phyloP scores from a whole-genome alignment of 2,888 invertebrate species.

The Zygaena filipendulae region DNA sequence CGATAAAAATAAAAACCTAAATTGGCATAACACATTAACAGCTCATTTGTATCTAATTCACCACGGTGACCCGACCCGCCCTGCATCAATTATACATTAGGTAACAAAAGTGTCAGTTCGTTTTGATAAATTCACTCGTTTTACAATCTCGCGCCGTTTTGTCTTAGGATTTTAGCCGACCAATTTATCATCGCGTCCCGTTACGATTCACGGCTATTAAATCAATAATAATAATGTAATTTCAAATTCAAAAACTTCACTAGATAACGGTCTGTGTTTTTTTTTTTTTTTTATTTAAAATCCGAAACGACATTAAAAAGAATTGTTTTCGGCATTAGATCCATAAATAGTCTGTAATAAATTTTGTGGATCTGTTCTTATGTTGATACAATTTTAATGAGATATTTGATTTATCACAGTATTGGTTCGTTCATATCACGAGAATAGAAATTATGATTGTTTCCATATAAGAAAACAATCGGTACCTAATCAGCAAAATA shows the following conservation, averaged over 20 bases:
- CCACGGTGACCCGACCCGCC: slow-evolving; percentile 38
- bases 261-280: too few species aligned
- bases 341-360: too few species aligned
- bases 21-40: slow-evolving; percentile 40
- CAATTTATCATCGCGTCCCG: slow-evolving; percentile 35
- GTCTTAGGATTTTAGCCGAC: slow-evolving; percentile 11
- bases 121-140: slow-evolving; percentile 44
- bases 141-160: slow-evolving; percentile 21
- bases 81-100: slow-evolving; percentile 44
- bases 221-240: slow-evolving; percentile 8
- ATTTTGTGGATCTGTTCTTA: too few species aligned
- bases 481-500: too few species aligned
- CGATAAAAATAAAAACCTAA: slow-evolving; percentile 27
- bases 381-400: too few species aligned
- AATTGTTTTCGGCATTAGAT: slow-evolving; percentile 10
- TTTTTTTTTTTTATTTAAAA: slow-evolving; percentile 10
- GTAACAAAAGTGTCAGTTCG: slow-evolving; percentile 37
- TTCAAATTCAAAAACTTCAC: slow-evolving; percentile 15
- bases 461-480: too few species aligned
- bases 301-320: slow-evolving; percentile 12
- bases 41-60: slow-evolving; percentile 46
- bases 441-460: too few species aligned
- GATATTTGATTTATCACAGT: too few species aligned
- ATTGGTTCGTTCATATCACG: too few species aligned
- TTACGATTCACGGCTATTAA: slow-evolving; percentile 24